Conservation (phyloP, 2,113 vertebrate genomes). For the Brachypteracias leptosomus region DNA sequence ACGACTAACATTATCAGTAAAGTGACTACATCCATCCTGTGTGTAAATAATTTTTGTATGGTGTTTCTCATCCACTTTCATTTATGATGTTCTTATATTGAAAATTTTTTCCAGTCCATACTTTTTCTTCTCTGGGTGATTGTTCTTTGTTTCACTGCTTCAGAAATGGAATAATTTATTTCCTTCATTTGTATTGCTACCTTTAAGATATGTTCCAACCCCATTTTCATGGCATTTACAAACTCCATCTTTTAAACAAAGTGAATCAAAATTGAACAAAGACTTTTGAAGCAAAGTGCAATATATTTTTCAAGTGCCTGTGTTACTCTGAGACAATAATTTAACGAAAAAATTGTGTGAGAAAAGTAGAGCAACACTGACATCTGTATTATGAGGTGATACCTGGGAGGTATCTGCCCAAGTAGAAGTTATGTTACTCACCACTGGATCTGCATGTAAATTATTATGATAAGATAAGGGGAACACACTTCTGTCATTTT, state of each 20-base stretch:
- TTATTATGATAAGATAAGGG: neutral
- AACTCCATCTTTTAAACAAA: neutral
- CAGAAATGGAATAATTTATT: neutral
- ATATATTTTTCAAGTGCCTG: neutral
- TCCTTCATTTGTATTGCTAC: neutral
- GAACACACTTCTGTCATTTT: neutral
- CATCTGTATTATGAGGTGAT: neutral
- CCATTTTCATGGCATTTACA: neutral
- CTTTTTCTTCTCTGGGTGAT: neutral
- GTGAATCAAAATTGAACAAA: neutral
- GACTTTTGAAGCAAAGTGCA: neutral
- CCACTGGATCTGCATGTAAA: neutral
- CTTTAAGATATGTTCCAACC: neutral
- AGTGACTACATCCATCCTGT: neutral
- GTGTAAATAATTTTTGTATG: neutral
- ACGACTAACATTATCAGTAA: neutral
- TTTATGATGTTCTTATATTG: neutral
- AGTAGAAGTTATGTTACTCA: neutral
- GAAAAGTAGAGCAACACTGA: neutral
- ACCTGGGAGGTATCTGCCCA: fast-evolving
- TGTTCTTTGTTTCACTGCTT: neutral
- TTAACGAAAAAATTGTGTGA: neutral
- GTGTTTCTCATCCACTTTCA: neutral
- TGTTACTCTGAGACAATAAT: neutral
- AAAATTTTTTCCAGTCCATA: neutral